Evolutionary conservation across 2,888 invertebrate species (phyloP).

Genomic region (Catocala sponsa): DNA sequence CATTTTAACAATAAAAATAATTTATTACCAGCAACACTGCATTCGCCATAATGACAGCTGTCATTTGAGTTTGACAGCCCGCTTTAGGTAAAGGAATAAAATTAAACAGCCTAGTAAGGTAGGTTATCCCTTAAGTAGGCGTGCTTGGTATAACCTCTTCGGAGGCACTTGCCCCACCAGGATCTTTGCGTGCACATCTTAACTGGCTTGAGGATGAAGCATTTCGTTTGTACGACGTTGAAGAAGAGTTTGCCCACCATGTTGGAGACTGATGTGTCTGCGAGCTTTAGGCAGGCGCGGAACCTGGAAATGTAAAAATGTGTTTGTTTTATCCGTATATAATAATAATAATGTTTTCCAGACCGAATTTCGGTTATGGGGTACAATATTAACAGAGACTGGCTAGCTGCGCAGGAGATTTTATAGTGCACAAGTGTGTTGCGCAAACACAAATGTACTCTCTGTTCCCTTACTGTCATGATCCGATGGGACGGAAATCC

Average conservation of each 20-base stretch:
- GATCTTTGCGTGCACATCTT: conserved; percentile 92
- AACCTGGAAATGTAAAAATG: conserved; percentile 89
- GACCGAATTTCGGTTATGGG: too few species aligned
- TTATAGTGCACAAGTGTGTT: too few species aligned
- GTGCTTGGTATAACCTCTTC: conserved; percentile 90
- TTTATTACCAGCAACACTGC: conserved; percentile 17
- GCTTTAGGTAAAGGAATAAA: conserved; percentile 15
- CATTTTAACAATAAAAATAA: background rate
- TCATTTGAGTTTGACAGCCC: conserved; percentile 3
- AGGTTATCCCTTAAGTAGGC: conserved; percentile 93
- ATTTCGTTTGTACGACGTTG: conserved; percentile 97
- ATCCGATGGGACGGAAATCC: too few species aligned
- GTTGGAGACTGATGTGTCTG: conserved; percentile 95
- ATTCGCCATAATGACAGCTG: conserved; percentile 13
- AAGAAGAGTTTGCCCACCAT: conserved; percentile 97
- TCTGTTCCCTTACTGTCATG: too few species aligned
- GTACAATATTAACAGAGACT: too few species aligned
- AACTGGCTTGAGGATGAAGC: conserved; percentile 94
- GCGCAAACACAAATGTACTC: too few species aligned
- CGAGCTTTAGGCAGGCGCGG: conserved; percentile 96
- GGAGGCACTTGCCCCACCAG: conserved; percentile 95
- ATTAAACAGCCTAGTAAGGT: conserved; percentile 82
- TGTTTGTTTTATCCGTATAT: too few species aligned
- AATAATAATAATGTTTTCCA: too few species aligned
- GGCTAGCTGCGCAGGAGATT: too few species aligned